phyloP scores from a whole-genome alignment of 2,797 vertebrate species.

The Petrocephalus sullivani region DNA sequence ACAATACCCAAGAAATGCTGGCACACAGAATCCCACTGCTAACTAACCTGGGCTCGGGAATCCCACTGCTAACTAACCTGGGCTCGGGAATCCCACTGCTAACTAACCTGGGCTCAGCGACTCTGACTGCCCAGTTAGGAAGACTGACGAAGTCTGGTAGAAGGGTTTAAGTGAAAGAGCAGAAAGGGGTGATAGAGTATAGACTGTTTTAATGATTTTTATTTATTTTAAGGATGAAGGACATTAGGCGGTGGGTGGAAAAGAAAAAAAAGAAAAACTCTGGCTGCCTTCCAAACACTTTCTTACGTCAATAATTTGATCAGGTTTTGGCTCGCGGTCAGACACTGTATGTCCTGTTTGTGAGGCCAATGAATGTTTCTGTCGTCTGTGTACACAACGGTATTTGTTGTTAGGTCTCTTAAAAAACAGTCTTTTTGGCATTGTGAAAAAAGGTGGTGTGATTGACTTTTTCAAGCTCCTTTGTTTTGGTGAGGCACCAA shows the following conservation, averaged over 20 bases:
- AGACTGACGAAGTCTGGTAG: background rate
- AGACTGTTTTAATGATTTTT: background rate
- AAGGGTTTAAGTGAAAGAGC: background rate
- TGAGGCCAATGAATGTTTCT: background rate
- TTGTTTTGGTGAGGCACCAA: background rate
- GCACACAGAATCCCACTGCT: background rate
- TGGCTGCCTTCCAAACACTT: background rate
- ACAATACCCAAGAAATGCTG: background rate
- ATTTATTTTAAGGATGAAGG: background rate
- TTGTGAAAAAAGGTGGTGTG: background rate
- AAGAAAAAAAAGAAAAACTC: background rate
- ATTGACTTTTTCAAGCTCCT: background rate
- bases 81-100: background rate
- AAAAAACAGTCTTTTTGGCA: background rate
- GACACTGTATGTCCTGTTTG: background rate
- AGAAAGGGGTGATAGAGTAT: background rate
- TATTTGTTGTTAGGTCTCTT: background rate
- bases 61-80: background rate
- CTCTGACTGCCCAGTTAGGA: background rate
- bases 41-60: too few species aligned
- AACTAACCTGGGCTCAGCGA: background rate
- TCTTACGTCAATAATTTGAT: background rate
- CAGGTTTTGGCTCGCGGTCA: background rate
- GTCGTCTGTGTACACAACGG: background rate
- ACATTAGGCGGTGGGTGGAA: background rate